Base-by-base conservation (phyloP, 2,888 invertebrate genomes). In the Neocrepidodera transversa region DNA sequence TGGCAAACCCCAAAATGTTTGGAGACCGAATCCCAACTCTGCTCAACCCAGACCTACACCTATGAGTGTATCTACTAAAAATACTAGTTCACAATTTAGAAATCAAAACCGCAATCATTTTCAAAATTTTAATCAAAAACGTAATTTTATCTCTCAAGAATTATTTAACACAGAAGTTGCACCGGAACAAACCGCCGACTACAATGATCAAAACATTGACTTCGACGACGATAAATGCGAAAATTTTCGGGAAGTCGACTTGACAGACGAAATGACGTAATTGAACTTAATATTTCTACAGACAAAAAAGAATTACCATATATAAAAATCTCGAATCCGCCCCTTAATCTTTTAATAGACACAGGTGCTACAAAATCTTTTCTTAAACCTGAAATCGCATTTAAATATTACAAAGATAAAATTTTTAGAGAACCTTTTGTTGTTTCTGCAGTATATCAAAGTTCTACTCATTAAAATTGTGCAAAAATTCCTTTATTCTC, bases 1-100 rank as follows among this genome's bases (percentile, higher is more conserved):
- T 35, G 49, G 49, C 11, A 6, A 49, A 32, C 17, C 45, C 6
- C 16, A 2, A 7, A 45, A 26, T 16, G 26, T 45, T 45, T 45
- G 45, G 45, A 45, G 13, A 45, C 14, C 45, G 6, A 45, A 45
- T 13, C 26, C 13, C n/a, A 45, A 45, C 11, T 23, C 23, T 16
- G 7, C 10, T 28, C 26, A 45, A n/a, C 45, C 30, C 2, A 26
- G 11, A 16, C 16, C 13, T 23, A 26, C 28, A 6, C 26, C n/a
- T 18, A 40, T 40, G 20, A 42, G 17, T 1, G 1, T 18, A 23
- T 6, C 11, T 11, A 7, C 5, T 6, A 30, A 6, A 23, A 23
- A 23, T 23, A 23, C 23, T 23, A 23, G 4, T 23, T 6, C 23
- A 5, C 23, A 23, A n/a, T n/a, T n/a, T n/a, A n/a, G n/a, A 23